Conservation (phyloP, 1,140 invertebrate genomes). For the Eulimnadia texana region DNA sequence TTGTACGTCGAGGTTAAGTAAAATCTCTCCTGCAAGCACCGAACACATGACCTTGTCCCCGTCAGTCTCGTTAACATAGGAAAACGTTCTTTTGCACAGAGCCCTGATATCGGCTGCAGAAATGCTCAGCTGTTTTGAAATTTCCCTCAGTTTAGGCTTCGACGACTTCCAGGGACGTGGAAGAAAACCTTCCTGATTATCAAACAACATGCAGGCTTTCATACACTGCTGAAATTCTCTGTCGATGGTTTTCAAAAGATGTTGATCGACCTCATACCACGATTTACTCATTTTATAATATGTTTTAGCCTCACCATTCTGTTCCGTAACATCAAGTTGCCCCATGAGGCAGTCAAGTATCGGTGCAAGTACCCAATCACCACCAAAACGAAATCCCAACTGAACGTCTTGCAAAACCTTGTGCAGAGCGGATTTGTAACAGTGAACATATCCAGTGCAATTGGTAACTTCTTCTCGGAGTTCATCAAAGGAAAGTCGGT, state of each 20-base stretch:
- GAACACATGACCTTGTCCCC: too few species aligned
- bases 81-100: too few species aligned
- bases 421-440: background rate
- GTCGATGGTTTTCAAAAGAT: background rate
- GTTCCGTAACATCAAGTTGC: background rate
- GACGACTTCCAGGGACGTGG: background rate
- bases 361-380: background rate
- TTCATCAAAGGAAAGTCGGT: background rate
- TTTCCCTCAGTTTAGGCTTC: background rate
- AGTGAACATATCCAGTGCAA: background rate
- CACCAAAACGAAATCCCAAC: background rate
- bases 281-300: background rate
- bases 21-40: too few species aligned
- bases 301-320: background rate
- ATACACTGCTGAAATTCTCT: background rate
- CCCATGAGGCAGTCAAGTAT: background rate
- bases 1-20: too few species aligned
- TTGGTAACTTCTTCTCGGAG: background rate
- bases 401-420: background rate
- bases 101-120: too few species aligned
- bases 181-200: background rate
- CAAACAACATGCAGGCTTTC: background rate
- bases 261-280: background rate
- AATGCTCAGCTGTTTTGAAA: background rate
- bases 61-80: too few species aligned